phyloP scores from a whole-genome alignment of 2,888 invertebrate species.

The Cistogaster globosa region DNA sequence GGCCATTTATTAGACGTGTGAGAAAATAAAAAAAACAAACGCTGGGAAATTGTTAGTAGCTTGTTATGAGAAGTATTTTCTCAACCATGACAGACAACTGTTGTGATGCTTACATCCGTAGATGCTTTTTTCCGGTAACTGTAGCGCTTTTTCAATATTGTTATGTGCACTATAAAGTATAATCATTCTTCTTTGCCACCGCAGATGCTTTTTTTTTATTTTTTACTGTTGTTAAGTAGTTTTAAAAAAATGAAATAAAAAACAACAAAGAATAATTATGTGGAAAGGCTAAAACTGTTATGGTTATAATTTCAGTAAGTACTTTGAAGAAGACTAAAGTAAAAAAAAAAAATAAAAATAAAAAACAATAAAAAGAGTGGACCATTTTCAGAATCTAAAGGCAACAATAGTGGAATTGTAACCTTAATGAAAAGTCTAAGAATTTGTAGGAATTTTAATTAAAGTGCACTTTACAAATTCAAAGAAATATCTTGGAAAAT shows the following conservation, averaged over 20 bases:
- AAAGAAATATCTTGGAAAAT: neutral
- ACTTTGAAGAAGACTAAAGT: constrained; percentile 35
- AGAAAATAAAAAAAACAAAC: neutral
- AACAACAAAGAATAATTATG: constrained; percentile 3
- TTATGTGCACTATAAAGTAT: constrained; percentile 16
- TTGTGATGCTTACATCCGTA: constrained; percentile 53
- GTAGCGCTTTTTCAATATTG: neutral
- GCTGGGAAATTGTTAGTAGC: constrained; percentile 52
- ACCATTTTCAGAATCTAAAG: neutral
- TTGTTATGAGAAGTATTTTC: constrained; percentile 43
- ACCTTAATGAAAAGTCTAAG: neutral
- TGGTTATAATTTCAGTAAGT: constrained; percentile 38
- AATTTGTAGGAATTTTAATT: neutral
- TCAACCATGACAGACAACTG: constrained; percentile 54
- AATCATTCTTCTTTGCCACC: constrained; percentile 5
- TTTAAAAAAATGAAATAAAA: constrained; percentile 27
- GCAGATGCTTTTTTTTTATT: constrained; percentile 34
- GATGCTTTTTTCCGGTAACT: constrained; percentile 36
- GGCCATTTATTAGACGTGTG: too few relatives aligned
- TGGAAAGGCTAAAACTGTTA: constrained; percentile 22
- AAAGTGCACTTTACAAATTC: neutral
- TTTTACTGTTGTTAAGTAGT: constrained; percentile 51
- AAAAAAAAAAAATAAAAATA: neutral
- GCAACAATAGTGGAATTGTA: neutral
- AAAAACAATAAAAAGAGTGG: constrained; percentile 11